phyloP scores from a whole-genome alignment of 1,140 invertebrate genomes.

The Drosophila pandora region DNA sequence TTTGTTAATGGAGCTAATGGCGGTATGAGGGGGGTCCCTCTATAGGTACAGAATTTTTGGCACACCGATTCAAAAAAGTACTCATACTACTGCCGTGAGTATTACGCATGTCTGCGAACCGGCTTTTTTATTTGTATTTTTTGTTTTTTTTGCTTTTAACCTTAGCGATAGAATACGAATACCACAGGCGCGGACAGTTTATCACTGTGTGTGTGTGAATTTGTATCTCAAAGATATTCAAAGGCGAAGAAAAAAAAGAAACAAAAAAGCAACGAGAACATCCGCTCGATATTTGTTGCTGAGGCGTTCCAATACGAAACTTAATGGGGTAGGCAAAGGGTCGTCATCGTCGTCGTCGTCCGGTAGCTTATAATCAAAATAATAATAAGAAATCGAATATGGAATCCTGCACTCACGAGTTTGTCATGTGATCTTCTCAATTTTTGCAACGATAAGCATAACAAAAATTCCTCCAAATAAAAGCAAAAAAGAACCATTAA shows the following conservation, averaged over 20 bases:
- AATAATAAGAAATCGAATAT: not conserved
- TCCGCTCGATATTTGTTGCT: conserved; percentile 10
- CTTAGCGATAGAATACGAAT: conserved; percentile 53
- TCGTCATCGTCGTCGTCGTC: conserved; percentile 9
- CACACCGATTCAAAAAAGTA: conserved; percentile 4
- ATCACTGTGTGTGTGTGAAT: conserved; percentile 32
- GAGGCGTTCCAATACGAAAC: conserved; percentile 62
- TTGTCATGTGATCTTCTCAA: conserved; percentile 41
- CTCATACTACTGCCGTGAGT: conserved; percentile 12
- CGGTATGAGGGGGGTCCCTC: not conserved
- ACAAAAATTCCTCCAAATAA: conserved; percentile 2
- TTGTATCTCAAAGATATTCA: conserved; percentile 31
- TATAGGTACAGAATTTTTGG: conserved; percentile 46
- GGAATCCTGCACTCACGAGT: conserved; percentile 23
- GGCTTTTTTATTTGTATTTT: conserved; percentile 66
- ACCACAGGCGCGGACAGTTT: conserved; percentile 19
- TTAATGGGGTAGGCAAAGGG: conserved; percentile 78
- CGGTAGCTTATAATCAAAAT: conserved; percentile 5
- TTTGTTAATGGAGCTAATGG: conserved; percentile 3
- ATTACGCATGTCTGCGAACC: conserved; percentile 76
- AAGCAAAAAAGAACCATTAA: not conserved
- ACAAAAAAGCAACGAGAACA: conserved; percentile 5
- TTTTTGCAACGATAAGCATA: not conserved
- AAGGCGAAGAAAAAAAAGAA: not conserved
- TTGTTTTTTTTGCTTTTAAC: conserved; percentile 1